Conservation (phyloP, 2,797 vertebrate species). For the Mustela erminea region DNA sequence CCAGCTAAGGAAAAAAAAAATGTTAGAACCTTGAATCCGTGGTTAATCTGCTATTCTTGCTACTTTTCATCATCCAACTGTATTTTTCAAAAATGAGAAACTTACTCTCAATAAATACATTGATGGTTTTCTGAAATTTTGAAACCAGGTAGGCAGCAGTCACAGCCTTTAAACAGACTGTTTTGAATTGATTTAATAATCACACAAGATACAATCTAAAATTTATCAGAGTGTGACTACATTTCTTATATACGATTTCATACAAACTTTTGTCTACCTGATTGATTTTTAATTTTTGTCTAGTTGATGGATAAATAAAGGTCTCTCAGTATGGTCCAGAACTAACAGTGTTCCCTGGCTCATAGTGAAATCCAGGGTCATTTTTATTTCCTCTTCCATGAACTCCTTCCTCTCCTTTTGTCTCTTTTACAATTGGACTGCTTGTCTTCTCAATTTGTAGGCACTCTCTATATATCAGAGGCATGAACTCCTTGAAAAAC, state of each 20-base stretch:
- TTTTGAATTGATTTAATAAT: not conserved
- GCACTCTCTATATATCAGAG: not conserved
- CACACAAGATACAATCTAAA: not conserved
- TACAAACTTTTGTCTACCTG: not conserved
- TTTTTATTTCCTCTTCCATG: not conserved
- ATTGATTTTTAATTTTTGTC: not conserved
- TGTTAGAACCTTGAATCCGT: not conserved
- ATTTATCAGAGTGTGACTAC: not conserved
- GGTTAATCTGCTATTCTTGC: not conserved
- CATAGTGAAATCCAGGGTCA: not conserved
- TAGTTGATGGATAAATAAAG: not conserved
- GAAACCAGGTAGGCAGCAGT: not conserved
- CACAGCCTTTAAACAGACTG: not conserved
- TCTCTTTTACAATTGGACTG: not conserved
- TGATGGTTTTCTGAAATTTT: slow-evolving; percentile 1
- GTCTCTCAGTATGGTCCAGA: not conserved
- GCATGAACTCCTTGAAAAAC: not conserved
- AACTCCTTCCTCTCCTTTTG: not conserved
- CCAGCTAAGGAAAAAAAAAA: not conserved
- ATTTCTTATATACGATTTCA: not conserved
- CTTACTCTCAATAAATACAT: slow-evolving; percentile 2
- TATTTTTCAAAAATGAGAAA: not conserved
- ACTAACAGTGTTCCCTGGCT: not conserved
- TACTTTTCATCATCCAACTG: not conserved
- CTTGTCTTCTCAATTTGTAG: not conserved